Base-by-base conservation (phyloP, 2,888 invertebrate species). In the Trimorus sp. region DNA sequence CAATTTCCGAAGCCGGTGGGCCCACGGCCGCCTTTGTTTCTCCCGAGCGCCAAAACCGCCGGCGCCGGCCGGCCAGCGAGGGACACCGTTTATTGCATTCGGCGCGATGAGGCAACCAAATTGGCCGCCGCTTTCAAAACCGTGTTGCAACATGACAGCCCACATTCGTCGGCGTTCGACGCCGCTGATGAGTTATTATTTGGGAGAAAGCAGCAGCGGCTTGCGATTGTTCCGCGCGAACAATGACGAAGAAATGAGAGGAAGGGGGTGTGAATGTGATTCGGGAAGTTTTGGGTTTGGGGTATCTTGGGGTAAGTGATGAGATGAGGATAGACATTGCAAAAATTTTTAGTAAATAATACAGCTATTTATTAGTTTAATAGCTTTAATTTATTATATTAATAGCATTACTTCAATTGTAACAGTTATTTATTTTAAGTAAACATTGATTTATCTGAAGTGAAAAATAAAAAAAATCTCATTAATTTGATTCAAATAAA, bases 61-160 rank as follows among this genome's bases (percentile, higher is more conserved):
- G 59, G 58, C 82, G 68, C 60, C 71, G 58, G 65, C 62, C 68
- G 49, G 9, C 53, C 26, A 70, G 54, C 56, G 73, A 70, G 74
- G 56, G 74, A 73, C 68, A 77, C 59, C 53, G 76, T 70, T 75
- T 73, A 77, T 74, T 78, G 82, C 75, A 66, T 75, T 68, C 70
- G 70, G 37, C 49, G 62, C 51, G 82, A 76, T 75, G 70, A 75
- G 70, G 78, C 69, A 82, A 82, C 79, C 71, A 75, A 71, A 75
- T 79, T 71, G 76, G 76, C 71, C 56, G 51, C 70, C 74, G 79
- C 79, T 83, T 83, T 76, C 82, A 76, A 79, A 83, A 73, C 53
- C 59, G 60, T 71, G 66, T 82, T 76, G 79, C 79, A 68, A 79
- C 79, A 74, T 71, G 70, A 82, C 79, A 76, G 79, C 71, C 79